Base-by-base conservation (phyloP, 1,140 invertebrate species). In the Penaeus japonicus region DNA sequence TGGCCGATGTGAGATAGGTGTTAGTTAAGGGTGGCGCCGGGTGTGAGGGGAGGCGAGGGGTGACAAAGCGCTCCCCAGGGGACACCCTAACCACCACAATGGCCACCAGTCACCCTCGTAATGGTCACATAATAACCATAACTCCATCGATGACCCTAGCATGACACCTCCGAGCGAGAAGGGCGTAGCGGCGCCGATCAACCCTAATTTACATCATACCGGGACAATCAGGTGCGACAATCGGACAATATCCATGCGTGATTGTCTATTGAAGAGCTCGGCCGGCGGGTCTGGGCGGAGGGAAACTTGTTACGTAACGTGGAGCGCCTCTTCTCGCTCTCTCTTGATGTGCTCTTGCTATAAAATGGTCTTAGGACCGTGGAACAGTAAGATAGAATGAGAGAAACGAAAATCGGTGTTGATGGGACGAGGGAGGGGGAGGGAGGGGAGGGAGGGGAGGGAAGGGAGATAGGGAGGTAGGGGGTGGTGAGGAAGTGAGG, bases 71-170 rank as follows among this genome's bases (percentile, higher is more conserved):
- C 83, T 73, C 83, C 82, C 83, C 65, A 73, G 35, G 79, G 83
- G 83, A 75, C 65, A 27, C 83, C 47, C 80, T 55, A 32, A 27
- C 83, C 47, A 62, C 55, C 30, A 77, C 73, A 85, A 54, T 39
- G n/a, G 35, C 79, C 65, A 54, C 53, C 84, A 85, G 70, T 75
- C 84, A 85, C 47, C 73, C 27, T 35, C 32, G 35, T 85, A 85
- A 85, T 85, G 70, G 84, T 27, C 59, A 85, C 84, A 78, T 35
- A 85, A 77, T 85, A 78, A 85, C 84, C 84, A 85, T 85, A 78
- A 85, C 84, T 78, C 57, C 84, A 85, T 78, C 57, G 70, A 85
- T 78, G 78, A 47, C 39, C 35, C 32, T 39, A 35, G 22, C 1
- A 5, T 47, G 30, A 70, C 59, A 70, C 81, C 27, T 24, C 81